Conservation (phyloP, 1,140 invertebrate species). For the Nilaparvata lugens region DNA sequence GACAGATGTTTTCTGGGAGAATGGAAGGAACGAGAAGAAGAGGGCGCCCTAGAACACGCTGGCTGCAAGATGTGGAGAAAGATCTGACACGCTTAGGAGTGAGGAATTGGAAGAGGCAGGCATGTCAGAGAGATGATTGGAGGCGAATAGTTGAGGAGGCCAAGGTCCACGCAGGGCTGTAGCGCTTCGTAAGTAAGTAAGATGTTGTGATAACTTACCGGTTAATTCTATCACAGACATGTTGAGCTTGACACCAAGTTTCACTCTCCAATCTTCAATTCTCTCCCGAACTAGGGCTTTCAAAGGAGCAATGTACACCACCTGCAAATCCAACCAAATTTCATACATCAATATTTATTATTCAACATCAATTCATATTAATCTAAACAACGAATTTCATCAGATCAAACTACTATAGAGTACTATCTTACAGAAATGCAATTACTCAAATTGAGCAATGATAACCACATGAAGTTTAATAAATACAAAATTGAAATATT, state of each 20-base stretch:
- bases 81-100: too few species aligned
- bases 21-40: too few species aligned
- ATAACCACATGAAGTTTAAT: not conserved
- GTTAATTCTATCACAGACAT: constrained; percentile 94
- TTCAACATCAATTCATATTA: not conserved
- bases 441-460: not conserved
- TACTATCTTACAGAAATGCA: not conserved
- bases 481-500: not conserved
- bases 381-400: not conserved
- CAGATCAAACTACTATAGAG: not conserved
- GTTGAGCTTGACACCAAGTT: constrained; percentile 66
- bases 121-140: too few species aligned
- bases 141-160: too few species aligned
- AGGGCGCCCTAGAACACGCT: too few species aligned
- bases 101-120: too few species aligned
- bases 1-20: too few species aligned
- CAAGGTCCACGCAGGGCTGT: too few species aligned
- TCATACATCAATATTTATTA: not conserved
- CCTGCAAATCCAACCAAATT: constrained; percentile 31
- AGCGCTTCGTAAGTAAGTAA: too few species aligned
- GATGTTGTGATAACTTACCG: constrained; percentile 40
- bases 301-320: constrained; percentile 97
- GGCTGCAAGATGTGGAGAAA: too few species aligned
- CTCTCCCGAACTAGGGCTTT: constrained; percentile 96
- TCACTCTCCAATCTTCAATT: constrained; percentile 92